A percentile compares a stretch with the other conserved stretches of the same genome.
These are phyloP conservation scores for Berghia stephanieae DNA, from an alignment of 1,140 invertebrate species.

Conservation along the genomic window DNA sequence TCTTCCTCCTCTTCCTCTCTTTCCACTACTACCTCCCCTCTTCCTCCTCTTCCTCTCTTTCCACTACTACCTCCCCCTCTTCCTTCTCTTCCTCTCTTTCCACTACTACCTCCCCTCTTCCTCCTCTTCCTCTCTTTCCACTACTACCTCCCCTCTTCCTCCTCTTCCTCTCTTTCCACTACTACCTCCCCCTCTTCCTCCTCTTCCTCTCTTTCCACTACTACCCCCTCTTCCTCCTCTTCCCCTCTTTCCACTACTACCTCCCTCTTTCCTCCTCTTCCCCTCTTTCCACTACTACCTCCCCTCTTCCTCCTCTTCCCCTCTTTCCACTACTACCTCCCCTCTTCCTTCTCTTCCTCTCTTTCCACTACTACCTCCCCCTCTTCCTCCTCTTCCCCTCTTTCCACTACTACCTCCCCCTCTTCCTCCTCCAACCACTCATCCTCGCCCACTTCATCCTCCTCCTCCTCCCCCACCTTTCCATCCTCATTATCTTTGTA, in stretches of 20 bases:
- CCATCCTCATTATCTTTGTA: not conserved
- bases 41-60: not conserved
- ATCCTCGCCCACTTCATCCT: not conserved
- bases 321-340: not conserved
- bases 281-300: not conserved
- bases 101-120: not conserved
- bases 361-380: not conserved
- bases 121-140: not conserved
- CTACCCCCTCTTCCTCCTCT: not conserved
- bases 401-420: not conserved
- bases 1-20: not conserved
- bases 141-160: not conserved
- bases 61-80: not conserved
- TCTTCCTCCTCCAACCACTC: too few species aligned
- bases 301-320: not conserved
- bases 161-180: not conserved
- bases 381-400: not conserved
- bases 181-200: not conserved
- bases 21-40: not conserved
- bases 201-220: not conserved
- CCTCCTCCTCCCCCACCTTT: not conserved
- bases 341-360: not conserved
- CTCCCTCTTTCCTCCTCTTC: not conserved
- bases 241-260: not conserved
- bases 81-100: not conserved